These are phyloP conservation scores for Virgularia gustaviana DNA, from an alignment of 92 coral and sea anemone species.

Conservation along the genomic window DNA sequence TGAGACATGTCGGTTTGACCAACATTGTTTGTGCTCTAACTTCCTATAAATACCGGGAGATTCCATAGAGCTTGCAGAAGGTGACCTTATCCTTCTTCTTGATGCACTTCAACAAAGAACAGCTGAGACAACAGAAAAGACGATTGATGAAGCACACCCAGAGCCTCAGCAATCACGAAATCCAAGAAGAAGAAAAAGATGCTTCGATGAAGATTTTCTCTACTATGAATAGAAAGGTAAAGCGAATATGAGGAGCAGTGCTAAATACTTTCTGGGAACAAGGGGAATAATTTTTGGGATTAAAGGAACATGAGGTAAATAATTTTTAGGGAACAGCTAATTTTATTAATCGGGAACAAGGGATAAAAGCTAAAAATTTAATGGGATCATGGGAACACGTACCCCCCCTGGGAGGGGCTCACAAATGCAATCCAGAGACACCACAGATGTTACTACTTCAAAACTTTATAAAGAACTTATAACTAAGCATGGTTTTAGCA, in stretches of 20 bases:
- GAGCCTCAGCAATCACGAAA: conserved; percentile 51
- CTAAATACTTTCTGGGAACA: too few relatives aligned
- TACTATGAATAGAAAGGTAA: conserved; percentile 55
- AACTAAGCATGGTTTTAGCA: not conserved
- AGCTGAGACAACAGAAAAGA: conserved; percentile 42
- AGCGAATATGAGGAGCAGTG: conserved; percentile 54
- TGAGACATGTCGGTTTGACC: conserved; percentile 55
- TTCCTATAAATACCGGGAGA: conserved; percentile 51
- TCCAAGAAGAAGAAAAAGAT: conserved; percentile 63
- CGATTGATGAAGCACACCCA: conserved; percentile 52
- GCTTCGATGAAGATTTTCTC: conserved; percentile 54
- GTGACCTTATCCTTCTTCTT: conserved; percentile 63
- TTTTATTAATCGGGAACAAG: too few relatives aligned
- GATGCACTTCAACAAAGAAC: conserved; percentile 61
- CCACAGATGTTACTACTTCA: not conserved
- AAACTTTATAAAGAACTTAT: not conserved
- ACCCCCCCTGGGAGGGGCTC: too few relatives aligned
- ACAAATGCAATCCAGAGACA: not conserved
- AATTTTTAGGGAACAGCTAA: too few relatives aligned
- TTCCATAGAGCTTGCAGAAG: conserved; percentile 50
- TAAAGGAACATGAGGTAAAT: conserved; percentile 33
- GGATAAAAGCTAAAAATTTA: too few relatives aligned
- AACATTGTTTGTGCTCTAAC: conserved; percentile 61
- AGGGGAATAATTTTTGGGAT: conserved; percentile 43
- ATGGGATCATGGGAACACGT: too few relatives aligned